These are phyloP conservation scores for Drosophila anceps DNA, from an alignment of 2,888 invertebrate genomes.

Conservation along the genomic window DNA sequence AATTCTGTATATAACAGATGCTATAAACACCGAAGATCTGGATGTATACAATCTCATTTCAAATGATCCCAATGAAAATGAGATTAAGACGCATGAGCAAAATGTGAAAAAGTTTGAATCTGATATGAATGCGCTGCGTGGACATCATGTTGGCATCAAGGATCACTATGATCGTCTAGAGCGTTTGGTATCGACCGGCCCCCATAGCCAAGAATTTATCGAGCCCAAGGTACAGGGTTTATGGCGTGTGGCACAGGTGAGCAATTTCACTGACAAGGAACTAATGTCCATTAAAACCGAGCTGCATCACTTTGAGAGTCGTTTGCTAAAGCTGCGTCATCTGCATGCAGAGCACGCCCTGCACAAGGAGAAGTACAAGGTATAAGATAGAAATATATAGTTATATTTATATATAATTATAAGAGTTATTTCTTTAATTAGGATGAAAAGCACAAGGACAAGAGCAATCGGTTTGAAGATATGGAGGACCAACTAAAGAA, in stretches of 20 bases:
- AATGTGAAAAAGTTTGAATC: slow-evolving; percentile 87
- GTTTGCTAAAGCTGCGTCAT: slow-evolving; percentile 92
- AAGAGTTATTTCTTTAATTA: slow-evolving; percentile 58
- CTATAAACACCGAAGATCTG: slow-evolving; percentile 90
- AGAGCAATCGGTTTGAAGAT: slow-evolving; percentile 88
- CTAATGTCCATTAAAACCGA: slow-evolving; percentile 94
- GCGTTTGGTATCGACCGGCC: slow-evolving; percentile 90
- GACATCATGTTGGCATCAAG: slow-evolving; percentile 91
- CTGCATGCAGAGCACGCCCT: slow-evolving; percentile 93
- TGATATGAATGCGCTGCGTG: slow-evolving; percentile 90
- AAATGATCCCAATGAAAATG: slow-evolving; percentile 86
- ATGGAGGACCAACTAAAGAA: slow-evolving; percentile 93
- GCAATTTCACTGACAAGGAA: slow-evolving; percentile 93
- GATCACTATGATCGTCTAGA: slow-evolving; percentile 92
- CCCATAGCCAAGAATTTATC: slow-evolving; percentile 93
- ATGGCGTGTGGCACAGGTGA: slow-evolving; percentile 89
- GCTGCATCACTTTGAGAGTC: slow-evolving; percentile 91
- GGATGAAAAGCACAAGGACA: slow-evolving; percentile 88
- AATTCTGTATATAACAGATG: slow-evolving; percentile 87
- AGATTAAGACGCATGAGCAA: slow-evolving; percentile 85
- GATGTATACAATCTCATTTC: slow-evolving; percentile 90
- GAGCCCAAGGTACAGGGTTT: slow-evolving; percentile 96
- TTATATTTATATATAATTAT: background rate
- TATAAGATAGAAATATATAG: slow-evolving; percentile 58
- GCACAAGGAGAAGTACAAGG: slow-evolving; percentile 89